Conservation (phyloP, 1,140 invertebrate genomes). For the Drosophila ananassae region DNA sequence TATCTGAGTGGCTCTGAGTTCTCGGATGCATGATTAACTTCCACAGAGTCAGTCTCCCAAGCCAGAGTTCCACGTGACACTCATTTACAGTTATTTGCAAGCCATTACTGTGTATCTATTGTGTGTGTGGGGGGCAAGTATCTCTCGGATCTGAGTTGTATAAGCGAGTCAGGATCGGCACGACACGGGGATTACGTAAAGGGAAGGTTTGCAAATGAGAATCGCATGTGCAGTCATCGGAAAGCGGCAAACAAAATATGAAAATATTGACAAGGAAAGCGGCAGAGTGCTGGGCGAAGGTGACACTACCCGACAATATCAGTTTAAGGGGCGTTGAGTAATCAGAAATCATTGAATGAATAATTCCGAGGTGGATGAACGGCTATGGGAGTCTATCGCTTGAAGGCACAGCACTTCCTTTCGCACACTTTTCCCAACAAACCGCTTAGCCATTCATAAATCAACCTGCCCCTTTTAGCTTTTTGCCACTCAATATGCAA, state of each 20-base stretch:
- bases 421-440: slow-evolving; percentile 25
- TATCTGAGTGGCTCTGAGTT: slow-evolving; percentile 8
- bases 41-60: slow-evolving; percentile 35
- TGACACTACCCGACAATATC: slow-evolving; percentile 32
- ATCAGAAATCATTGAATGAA: slow-evolving; percentile 15
- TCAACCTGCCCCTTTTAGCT: slow-evolving; percentile 34
- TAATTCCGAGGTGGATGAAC: not conserved
- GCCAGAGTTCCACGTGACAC: slow-evolving; percentile 52
- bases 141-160: slow-evolving; percentile 35
- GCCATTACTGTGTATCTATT: slow-evolving; percentile 50
- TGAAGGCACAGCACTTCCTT: slow-evolving; percentile 12
- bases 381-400: not conserved
- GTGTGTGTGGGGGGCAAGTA: slow-evolving; percentile 13
- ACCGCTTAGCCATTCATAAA: slow-evolving; percentile 47
- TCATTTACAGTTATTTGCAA: slow-evolving; percentile 73
- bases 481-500: slow-evolving; percentile 68
- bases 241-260: slow-evolving; percentile 24
- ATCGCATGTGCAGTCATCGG: slow-evolving; percentile 40
- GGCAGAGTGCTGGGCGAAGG: slow-evolving; percentile 15
- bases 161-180: slow-evolving; percentile 50
- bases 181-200: slow-evolving; percentile 40
- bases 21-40: slow-evolving; percentile 26
- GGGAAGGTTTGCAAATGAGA: slow-evolving; percentile 27
- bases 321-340: slow-evolving; percentile 3
- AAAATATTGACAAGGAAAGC: slow-evolving; percentile 46